Evolutionary conservation across 2,113 vertebrate species (phyloP).

Genomic region (Labrus mixtus): DNA sequence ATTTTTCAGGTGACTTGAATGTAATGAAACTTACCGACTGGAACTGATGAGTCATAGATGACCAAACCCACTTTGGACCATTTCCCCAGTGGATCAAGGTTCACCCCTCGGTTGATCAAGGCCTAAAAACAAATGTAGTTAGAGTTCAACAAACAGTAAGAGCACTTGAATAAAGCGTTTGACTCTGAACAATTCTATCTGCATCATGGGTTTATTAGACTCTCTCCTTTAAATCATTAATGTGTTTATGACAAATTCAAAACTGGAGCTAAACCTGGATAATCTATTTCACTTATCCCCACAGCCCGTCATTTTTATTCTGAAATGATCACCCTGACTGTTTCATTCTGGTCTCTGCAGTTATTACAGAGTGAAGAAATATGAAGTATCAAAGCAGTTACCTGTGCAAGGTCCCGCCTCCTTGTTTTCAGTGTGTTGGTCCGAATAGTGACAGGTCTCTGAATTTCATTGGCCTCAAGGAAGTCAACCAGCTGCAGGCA

Average conservation of each 20-base stretch:
- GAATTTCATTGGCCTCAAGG: constrained; percentile 95
- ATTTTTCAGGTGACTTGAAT: not conserved
- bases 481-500: constrained; percentile 91
- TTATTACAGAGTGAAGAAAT: no score
- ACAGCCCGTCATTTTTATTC: not conserved
- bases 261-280: no score
- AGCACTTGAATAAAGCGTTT: not conserved
- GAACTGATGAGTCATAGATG: constrained; percentile 96
- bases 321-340: not conserved
- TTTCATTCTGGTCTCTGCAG: no score
- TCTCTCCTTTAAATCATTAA: no score
- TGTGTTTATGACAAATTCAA: not conserved
- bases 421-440: constrained; percentile 96
- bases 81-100: constrained; percentile 95
- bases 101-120: constrained; percentile 96
- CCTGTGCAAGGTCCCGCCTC: constrained; percentile 95
- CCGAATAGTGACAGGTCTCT: constrained; percentile 93
- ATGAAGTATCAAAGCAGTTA: constrained; percentile 52
- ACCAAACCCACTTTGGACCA: constrained; percentile 98
- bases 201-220: not conserved
- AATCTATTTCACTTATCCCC: no score
- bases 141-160: not conserved
- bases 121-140: constrained; percentile 81
- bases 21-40: constrained; percentile 86
- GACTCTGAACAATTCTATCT: not conserved